Percentiles rank a stretch among this genome's conserved stretches.
These are phyloP conservation scores for Nibea albiflora DNA, from an alignment of 2,113 vertebrate species.

Conservation along the genomic window DNA sequence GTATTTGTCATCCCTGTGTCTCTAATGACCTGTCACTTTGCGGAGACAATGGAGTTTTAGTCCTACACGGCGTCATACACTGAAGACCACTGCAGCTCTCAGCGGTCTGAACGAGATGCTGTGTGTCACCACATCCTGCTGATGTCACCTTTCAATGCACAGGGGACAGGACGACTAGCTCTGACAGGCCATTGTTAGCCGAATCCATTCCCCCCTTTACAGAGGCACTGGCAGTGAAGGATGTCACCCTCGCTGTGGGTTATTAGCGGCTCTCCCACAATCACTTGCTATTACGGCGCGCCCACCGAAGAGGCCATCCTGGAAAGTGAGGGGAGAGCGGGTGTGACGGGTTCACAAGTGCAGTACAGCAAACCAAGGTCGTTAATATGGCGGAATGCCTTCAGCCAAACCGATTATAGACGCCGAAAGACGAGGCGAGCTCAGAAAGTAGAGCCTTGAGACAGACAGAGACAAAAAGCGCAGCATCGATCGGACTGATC, in stretches of 20 bases:
- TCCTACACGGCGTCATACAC: conserved; percentile 11
- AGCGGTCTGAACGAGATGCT: conserved; percentile 10
- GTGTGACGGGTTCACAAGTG: conserved; percentile 68
- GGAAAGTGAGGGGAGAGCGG: conserved; percentile 58
- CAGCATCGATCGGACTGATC: conserved; percentile 31
- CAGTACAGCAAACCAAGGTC: conserved; percentile 50
- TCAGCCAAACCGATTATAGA: conserved; percentile 11
- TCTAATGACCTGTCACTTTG: conserved; percentile 47
- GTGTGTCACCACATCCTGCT: conserved; percentile 43
- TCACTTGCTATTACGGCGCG: conserved; percentile 66
- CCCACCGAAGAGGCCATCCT: conserved; percentile 53
- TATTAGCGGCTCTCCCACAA: conserved; percentile 58
- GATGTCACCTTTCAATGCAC: conserved; percentile 55
- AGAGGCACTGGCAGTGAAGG: conserved; percentile 55
- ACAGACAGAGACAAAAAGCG: not conserved
- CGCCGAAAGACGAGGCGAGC: conserved; percentile 20
- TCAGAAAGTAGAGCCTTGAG: conserved; percentile 20
- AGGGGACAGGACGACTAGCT: conserved; percentile 15
- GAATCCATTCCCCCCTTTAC: conserved; percentile 46
- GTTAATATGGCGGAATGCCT: conserved; percentile 38
- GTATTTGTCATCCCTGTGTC: conserved; percentile 6
- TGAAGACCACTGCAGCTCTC: conserved; percentile 12
- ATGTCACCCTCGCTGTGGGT: conserved; percentile 55
- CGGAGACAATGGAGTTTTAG: conserved; percentile 31
- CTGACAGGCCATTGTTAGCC: conserved; percentile 72